phyloP scores from a whole-genome alignment of 2,888 invertebrate species.

The Cantharis nigra region DNA sequence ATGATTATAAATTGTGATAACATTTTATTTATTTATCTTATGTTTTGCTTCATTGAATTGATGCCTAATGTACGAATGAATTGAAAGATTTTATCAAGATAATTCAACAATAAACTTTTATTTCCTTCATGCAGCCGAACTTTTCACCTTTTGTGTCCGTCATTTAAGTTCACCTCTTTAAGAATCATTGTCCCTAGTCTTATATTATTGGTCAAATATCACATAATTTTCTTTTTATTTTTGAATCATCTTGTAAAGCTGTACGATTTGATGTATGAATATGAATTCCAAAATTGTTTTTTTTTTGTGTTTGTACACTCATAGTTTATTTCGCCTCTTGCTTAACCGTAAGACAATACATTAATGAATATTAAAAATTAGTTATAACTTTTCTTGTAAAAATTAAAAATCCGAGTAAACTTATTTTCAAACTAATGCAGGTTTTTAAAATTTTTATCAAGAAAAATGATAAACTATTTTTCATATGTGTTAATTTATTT shows the following conservation, averaged over 20 bases:
- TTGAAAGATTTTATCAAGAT: background rate
- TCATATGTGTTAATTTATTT: background rate
- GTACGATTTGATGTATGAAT: background rate
- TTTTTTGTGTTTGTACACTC: background rate
- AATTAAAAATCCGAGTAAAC: background rate
- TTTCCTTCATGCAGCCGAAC: background rate
- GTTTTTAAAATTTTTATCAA: background rate
- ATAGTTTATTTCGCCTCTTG: background rate
- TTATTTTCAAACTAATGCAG: background rate
- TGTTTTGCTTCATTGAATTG: background rate
- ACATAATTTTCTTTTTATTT: background rate
- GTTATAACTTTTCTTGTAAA: background rate
- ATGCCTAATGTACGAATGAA: background rate
- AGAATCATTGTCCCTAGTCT: too few relatives aligned
- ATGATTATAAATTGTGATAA: background rate
- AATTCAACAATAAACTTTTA: background rate
- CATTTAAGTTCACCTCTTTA: too few relatives aligned
- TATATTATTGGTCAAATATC: too few relatives aligned
- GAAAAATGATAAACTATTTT: background rate
- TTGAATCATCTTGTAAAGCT: background rate
- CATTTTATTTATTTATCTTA: background rate
- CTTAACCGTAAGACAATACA: background rate
- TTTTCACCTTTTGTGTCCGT: background rate
- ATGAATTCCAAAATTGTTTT: background rate
- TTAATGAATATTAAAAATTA: background rate